Base-by-base conservation (phyloP, 1,140 invertebrate species). In the Pissodes strobi region DNA sequence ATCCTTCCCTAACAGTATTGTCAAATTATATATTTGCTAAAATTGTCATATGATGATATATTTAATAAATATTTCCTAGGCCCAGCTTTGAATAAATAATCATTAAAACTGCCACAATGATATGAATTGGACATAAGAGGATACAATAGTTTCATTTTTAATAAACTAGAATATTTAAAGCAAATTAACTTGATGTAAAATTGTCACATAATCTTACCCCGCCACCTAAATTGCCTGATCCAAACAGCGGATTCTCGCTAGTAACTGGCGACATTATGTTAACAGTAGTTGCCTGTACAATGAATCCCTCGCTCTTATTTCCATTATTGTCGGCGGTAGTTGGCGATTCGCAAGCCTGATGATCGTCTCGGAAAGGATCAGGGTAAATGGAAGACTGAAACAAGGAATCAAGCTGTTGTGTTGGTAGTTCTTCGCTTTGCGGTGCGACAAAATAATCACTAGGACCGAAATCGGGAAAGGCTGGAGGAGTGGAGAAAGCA, bases 301-400 rank as follows among this genome's bases (percentile, higher is more conserved):
- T 23, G 53, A 69, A 64, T 15, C 52, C 53, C 12, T 67, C 64
- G 13, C 13, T 38, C 37, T 67, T 69, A 9, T 68, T 69, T 19
- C 65, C 65, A 49, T 70, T 70, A 48, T 64, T 65, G 22, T 66
- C 61, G 30, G 60, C 55, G 1, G 48, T 38, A 17, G 39, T 55
- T 0, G 71, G 62, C 1, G 71, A 65, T 22, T 58, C 60, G 15
- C 57, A 49, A n/a, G 65, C 46, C n/a, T 66, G 45, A 23, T 63
- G 45, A 43, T 80, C 76, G 73, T 86, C 85, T 74, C 82, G 79
- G 64, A 86, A 86, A 1, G 84, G 85, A 82, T 86, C 85, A 9
- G 84, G 84, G 79, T 84, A 86, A 52, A 79, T 80, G 69, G 79
- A 71, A 73, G 75, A 80, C 59, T 82, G 78, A 60, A 82, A 83